These are phyloP conservation scores for Chrysolina americana DNA, from an alignment of 2,888 invertebrate genomes.

Conservation along the genomic window DNA sequence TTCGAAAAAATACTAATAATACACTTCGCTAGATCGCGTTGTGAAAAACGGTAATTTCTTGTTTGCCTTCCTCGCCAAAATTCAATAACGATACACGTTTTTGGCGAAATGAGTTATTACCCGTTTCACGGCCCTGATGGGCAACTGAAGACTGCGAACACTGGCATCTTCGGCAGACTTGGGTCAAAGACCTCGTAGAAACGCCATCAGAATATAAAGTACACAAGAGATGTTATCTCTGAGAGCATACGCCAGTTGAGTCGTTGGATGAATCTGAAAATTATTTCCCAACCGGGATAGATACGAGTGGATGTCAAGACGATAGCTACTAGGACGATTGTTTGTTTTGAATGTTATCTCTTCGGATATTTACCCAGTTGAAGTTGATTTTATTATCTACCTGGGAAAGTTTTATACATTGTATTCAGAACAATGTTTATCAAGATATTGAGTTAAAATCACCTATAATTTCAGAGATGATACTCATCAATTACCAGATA, in stretches of 20 bases:
- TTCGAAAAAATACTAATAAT: too few species aligned
- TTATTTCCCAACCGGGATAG: slow-evolving; percentile 14
- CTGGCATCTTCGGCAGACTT: not conserved
- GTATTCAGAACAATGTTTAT: too few species aligned
- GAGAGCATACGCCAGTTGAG: slow-evolving; percentile 2
- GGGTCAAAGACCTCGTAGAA: slow-evolving; percentile 6
- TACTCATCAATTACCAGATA: too few species aligned
- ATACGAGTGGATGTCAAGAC: not conserved
- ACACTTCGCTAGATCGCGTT: too few species aligned
- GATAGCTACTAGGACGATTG: not conserved
- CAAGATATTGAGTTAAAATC: too few species aligned
- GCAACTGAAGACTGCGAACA: not conserved
- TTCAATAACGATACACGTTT: not conserved
- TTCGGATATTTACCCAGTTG: not conserved
- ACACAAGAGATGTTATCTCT: slow-evolving; percentile 15
- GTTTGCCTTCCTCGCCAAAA: not conserved
- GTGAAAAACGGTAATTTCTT: too few species aligned
- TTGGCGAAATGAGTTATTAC: not conserved
- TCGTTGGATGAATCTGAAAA: slow-evolving; percentile 8
- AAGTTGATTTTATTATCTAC: not conserved
- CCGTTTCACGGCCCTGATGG: slow-evolving; percentile 5
- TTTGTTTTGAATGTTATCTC: not conserved
- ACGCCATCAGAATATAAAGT: slow-evolving; percentile 20
- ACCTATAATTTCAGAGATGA: too few species aligned
- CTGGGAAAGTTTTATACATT: too few species aligned